phyloP scores from a whole-genome alignment of 2,113 vertebrate genomes.

The Trichomycterus rosablanca region DNA sequence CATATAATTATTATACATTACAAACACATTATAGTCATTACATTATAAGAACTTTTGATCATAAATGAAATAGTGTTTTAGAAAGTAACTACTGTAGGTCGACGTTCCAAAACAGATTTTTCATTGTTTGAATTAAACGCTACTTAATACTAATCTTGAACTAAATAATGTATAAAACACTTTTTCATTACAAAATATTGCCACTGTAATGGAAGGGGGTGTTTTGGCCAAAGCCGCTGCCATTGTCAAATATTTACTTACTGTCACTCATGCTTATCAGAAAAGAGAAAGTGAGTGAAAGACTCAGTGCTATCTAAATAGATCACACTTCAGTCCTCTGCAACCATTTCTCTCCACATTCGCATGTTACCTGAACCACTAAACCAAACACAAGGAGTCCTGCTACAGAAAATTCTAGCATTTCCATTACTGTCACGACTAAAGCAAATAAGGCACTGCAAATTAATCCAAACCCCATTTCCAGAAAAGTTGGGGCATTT shows the following conservation, averaged over 20 bases:
- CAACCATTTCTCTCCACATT: slow-evolving; percentile 38
- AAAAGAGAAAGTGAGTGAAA: slow-evolving; percentile 21
- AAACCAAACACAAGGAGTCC: not conserved
- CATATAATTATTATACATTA: too few relatives aligned
- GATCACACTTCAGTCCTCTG: slow-evolving; percentile 45
- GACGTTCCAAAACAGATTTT: not conserved
- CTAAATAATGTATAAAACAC: not conserved
- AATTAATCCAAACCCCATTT: not conserved
- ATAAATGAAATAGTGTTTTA: too few relatives aligned
- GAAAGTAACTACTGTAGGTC: not conserved
- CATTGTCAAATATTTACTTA: slow-evolving; percentile 46
- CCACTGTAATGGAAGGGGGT: slow-evolving; percentile 35
- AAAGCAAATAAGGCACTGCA: not conserved
- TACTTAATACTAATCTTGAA: too few relatives aligned
- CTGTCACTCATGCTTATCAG: slow-evolving; percentile 47
- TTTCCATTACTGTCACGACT: not conserved
- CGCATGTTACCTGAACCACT: slow-evolving; percentile 25
- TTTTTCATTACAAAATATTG: not conserved
- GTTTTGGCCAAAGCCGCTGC: slow-evolving; percentile 30
- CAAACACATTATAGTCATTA: too few relatives aligned
- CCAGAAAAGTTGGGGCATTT: too few relatives aligned
- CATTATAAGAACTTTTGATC: too few relatives aligned
- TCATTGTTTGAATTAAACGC: too few relatives aligned
- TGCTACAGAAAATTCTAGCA: slow-evolving; percentile 8
- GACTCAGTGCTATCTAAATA: slow-evolving; percentile 44